Evolutionary conservation across 1,140 invertebrate species (phyloP), one percentile per base, ranked within the genome.

Genomic region (Centruroides vittatus): DNA sequence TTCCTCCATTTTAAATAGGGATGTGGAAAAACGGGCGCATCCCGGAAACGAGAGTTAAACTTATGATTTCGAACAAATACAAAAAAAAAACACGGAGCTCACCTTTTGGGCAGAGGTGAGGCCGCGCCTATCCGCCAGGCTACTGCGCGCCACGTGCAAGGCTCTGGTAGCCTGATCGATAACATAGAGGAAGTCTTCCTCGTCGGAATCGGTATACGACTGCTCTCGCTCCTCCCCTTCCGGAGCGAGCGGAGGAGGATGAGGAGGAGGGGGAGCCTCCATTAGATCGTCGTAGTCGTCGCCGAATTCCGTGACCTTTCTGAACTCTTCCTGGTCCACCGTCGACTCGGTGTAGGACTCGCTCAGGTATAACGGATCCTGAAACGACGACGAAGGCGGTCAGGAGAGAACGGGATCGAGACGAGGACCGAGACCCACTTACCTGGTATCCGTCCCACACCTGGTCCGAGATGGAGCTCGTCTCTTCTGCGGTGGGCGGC

Each of bases 211-310:
- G 8, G 61, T 23, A 2, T 23, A 23, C 23, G 23, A 23, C 23
- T 2, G 23, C 23, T 23, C 23, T 23, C 23, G 23, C 23, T 23
- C 23, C 23, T 23, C 23, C 23, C 23, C 23, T 23, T 23, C 23
- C 23, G 23, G 23, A 23, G 23, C 23, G 2, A 23, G 23, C 23
- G 23, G 23, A 0, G 23, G 23, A 23, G 23, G 23, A n/a, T n/a
- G n/a, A 2, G 23, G 23, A 23, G 23, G 51, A 34, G 56, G 23
- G 7, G 61, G 86, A 65, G 86, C 88, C 73, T 91, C 89, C 36
- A 93, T 78, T 72, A 84, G 90, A 67, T 84, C 85, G 69, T 88
- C 79, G 74, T 93, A 93, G 75, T 93, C 89, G 72, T 93, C 90
- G 36, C 88, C 89, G 72, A 92, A 93, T 70, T 92, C 87, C 57